Conservation (phyloP, 2,113 vertebrate genomes). For the Myodes glareolus region DNA sequence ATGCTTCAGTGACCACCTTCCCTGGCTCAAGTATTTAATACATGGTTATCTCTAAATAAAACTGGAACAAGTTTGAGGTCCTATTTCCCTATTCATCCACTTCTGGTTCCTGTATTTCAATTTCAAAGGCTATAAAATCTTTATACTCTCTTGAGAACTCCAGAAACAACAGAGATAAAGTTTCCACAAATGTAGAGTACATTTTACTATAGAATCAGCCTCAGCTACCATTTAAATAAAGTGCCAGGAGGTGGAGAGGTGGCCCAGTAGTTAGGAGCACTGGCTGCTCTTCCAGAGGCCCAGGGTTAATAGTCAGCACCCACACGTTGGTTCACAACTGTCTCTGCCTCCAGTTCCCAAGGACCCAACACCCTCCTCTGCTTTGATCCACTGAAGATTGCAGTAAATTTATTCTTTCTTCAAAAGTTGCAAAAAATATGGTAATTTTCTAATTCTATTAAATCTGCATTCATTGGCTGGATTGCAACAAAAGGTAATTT, state of each 20-base stretch:
- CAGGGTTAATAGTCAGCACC: too few species aligned
- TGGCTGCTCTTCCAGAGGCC: too few species aligned
- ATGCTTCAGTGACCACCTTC: neutral
- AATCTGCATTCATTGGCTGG: neutral
- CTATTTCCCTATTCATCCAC: neutral
- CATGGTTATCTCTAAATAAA: slow-evolving; percentile 3
- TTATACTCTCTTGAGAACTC: neutral
- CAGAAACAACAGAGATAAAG: slow-evolving; percentile 8
- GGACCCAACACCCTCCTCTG: neutral
- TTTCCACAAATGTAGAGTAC: neutral
- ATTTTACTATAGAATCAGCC: neutral
- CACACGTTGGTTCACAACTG: too few species aligned
- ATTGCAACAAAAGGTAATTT: neutral
- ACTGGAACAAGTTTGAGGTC: neutral
- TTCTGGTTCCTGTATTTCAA: slow-evolving; percentile 23
- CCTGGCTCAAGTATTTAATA: neutral
- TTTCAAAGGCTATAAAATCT: slow-evolving; percentile 29
- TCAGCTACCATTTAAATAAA: neutral
- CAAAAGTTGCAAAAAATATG: neutral
- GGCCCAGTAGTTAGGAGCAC: neutral
- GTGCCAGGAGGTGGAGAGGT: neutral
- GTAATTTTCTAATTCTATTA: neutral
- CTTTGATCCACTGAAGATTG: neutral
- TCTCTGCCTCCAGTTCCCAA: neutral
- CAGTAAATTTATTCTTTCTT: neutral